Evolutionary conservation across 1,140 invertebrate genomes (phyloP).

Genomic region (Leptonema lineaticorne): DNA sequence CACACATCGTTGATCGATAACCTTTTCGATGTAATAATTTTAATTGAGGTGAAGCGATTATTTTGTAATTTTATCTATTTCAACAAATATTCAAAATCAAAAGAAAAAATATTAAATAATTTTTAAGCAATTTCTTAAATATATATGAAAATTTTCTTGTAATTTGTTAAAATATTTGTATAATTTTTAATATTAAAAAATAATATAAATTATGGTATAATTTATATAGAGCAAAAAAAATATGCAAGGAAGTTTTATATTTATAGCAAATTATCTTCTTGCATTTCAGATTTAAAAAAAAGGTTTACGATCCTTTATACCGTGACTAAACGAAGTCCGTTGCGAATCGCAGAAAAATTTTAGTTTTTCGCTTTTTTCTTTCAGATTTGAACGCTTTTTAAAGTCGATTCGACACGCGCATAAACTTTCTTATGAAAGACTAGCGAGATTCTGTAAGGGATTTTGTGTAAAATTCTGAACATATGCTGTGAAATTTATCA

Average conservation of each 20-base stretch:
- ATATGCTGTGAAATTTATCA: slow-evolving; percentile 31
- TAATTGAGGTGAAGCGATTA: no score
- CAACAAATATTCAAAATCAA: no score
- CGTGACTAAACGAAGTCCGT: slow-evolving; percentile 37
- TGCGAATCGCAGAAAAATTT: slow-evolving; percentile 41
- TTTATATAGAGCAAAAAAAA: no score
- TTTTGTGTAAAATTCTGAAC: slow-evolving; percentile 28
- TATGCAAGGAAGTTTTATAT: no score
- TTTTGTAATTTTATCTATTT: no score
- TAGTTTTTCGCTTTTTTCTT: slow-evolving; percentile 43
- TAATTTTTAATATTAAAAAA: no score
- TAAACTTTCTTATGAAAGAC: slow-evolving; percentile 40
- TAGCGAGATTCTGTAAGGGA: slow-evolving; percentile 17
- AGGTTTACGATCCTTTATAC: not conserved
- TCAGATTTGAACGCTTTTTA: slow-evolving; percentile 43
- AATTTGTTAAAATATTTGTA: no score
- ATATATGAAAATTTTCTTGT: no score
- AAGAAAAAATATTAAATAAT: no score
- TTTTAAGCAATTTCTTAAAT: no score
- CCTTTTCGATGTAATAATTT: not conserved
- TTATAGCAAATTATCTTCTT: not conserved
- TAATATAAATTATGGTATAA: no score
- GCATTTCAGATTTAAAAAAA: not conserved
- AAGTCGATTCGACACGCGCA: slow-evolving; percentile 39
- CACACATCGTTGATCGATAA: not conserved